These are phyloP conservation scores for Drosophila sp. DNA, from an alignment of 1,140 invertebrate species.

Conservation along the genomic window DNA sequence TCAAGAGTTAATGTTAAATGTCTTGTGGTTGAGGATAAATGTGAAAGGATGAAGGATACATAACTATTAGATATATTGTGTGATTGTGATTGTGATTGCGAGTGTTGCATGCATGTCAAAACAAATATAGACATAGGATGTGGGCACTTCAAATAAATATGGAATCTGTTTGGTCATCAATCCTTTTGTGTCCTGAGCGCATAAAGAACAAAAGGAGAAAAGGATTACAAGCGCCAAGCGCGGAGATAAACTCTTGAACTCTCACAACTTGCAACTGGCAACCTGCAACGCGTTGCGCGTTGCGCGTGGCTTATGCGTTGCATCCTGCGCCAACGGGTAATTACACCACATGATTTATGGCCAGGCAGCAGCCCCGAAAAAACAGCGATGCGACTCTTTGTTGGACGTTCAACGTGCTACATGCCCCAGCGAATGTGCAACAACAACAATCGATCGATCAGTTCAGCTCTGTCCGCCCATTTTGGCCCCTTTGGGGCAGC, in stretches of 20 bases:
- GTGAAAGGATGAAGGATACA: conserved; percentile 46
- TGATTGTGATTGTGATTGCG: no score
- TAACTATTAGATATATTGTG: no score
- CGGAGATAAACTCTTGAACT: conserved; percentile 76
- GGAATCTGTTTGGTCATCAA: conserved; percentile 67
- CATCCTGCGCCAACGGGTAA: conserved; percentile 83
- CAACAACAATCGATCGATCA: conserved; percentile 79
- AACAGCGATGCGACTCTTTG: neutral
- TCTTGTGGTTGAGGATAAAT: neutral
- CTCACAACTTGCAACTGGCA: conserved; percentile 11
- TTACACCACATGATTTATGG: conserved; percentile 83
- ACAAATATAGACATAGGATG: conserved; percentile 60
- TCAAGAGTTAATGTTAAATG: conserved; percentile 22
- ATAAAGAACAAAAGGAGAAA: conserved; percentile 19
- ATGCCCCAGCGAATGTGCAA: conserved; percentile 14
- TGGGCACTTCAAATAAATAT: conserved; percentile 36
- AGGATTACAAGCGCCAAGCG: conserved; percentile 41
- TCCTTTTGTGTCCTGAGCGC: conserved; percentile 51
- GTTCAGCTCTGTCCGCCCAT: conserved; percentile 82
- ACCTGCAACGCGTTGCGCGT: conserved; percentile 13
- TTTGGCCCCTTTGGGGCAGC: conserved; percentile 78
- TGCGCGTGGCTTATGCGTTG: conserved; percentile 76
- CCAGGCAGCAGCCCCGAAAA: conserved; percentile 57
- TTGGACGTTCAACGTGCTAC: conserved; percentile 14
- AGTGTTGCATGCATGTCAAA: conserved; percentile 57